phyloP scores from a whole-genome alignment of 2,113 vertebrate species.

The Sisor rabdophorus region DNA sequence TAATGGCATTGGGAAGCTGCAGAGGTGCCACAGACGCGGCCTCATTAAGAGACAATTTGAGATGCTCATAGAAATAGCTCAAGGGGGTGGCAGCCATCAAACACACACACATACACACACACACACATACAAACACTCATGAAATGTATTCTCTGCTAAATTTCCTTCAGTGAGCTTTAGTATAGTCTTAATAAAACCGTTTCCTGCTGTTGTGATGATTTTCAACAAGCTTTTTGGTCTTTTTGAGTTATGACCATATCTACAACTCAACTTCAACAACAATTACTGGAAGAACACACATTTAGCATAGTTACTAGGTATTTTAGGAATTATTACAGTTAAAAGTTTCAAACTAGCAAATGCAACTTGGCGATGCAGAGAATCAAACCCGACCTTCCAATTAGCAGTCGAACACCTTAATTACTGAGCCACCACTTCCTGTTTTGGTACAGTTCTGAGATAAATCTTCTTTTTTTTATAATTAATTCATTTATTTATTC shows the following conservation, averaged over 20 bases:
- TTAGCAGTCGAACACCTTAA: no score
- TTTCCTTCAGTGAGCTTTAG: background rate
- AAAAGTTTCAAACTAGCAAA: no score
- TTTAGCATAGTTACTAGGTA: no score
- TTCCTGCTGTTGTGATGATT: background rate
- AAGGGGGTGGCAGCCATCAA: conserved; percentile 29
- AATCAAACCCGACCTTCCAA: no score
- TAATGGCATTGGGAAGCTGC: conserved; percentile 55
- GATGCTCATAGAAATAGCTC: conserved; percentile 49
- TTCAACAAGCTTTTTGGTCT: background rate
- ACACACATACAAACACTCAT: background rate
- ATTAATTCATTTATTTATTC: no score
- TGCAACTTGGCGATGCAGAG: no score
- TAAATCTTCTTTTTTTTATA: no score
- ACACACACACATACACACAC: conserved; percentile 12
- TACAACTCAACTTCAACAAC: background rate
- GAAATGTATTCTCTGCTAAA: background rate
- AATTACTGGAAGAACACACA: no score
- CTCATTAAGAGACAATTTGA: conserved; percentile 59
- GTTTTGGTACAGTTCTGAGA: no score
- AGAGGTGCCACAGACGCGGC: conserved; percentile 48
- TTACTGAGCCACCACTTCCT: no score
- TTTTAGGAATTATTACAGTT: no score
- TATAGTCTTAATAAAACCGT: background rate
- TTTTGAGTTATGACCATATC: background rate